Base-by-base conservation (phyloP, 2,888 invertebrate species). In the Cephus rjabovi region DNA sequence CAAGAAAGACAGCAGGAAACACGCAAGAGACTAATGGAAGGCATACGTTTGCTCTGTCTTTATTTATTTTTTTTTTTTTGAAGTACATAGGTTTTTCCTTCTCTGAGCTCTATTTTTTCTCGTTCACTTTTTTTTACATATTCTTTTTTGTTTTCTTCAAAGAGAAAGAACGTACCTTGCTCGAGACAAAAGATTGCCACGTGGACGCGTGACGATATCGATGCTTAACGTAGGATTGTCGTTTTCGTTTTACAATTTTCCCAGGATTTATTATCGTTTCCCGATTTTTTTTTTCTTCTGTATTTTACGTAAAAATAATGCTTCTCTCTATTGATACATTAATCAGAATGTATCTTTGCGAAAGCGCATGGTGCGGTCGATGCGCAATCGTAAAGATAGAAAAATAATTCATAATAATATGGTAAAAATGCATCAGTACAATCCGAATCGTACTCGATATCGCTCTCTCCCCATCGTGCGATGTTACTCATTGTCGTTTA, bases 361-460 rank as follows among this genome's bases (percentile, higher is more conserved):
- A 56, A 35, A 69, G 73, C 75, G 76, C 71, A 76, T 34, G 37
- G 78, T 75, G 78, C 78, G 76, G 78, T 78, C 76, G 30, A 78
- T 78, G 37, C 78, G 56, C 56, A 1, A 15, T 56, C 56, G 56
- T 23, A 56, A 56, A 56, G 56, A 56, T 23, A 56, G 9, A 6
- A 6, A 23, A 40, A 23, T 0, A 23, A 40, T 40, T 40, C 40
- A 23, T 15, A 9, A 56, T 23, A 56, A 56, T 6, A 56, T 23
- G 56, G 23, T 23, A 2, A 23, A 56, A 56, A 56, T 23, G 6
- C 56, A 56, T 23, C 23, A 56, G 9, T 56, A 56, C 56, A 56
- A 56, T 56, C 56, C 23, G 23, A 56, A 56, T 56, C 56, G 56
- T 56, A 56, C 23, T 56, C 56, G 56, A 56, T 56, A 56, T 23